phyloP scores from a whole-genome alignment of 1,140 invertebrate species.

The Laupala kohalensis region DNA sequence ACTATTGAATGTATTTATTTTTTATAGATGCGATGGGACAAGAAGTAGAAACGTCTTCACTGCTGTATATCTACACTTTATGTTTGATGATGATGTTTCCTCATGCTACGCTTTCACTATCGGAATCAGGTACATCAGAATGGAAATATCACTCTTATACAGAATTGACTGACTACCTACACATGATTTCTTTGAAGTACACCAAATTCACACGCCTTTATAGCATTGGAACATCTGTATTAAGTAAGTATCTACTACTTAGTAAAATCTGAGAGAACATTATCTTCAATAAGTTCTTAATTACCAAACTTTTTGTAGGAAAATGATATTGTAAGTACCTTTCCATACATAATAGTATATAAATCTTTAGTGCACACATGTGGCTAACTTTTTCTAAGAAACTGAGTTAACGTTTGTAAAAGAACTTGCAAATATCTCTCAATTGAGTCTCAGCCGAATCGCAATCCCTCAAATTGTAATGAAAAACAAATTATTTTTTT shows the following conservation, averaged over 20 bases:
- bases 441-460: too few species aligned
- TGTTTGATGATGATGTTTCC: too few species aligned
- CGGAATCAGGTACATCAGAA: too few species aligned
- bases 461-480: too few species aligned
- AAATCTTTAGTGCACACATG: not conserved
- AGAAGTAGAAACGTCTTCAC: too few species aligned
- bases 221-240: conserved; percentile 34
- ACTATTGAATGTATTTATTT: too few species aligned
- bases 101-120: too few species aligned
- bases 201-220: conserved; percentile 32
- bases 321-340: not conserved
- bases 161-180: conserved; percentile 31
- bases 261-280: not conserved
- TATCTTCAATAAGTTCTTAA: not conserved
- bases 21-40: too few species aligned
- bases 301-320: not conserved
- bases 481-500: too few species aligned
- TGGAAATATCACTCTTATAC: conserved; percentile 37
- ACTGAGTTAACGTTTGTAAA: not conserved
- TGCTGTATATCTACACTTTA: too few species aligned
- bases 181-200: conserved; percentile 26
- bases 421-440: too few species aligned
- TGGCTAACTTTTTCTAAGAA: not conserved
- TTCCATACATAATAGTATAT: not conserved
- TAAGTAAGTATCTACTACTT: conserved; percentile 24